phyloP scores from a whole-genome alignment of 2,113 vertebrate genomes.

The Leptodactylus fuscus region DNA sequence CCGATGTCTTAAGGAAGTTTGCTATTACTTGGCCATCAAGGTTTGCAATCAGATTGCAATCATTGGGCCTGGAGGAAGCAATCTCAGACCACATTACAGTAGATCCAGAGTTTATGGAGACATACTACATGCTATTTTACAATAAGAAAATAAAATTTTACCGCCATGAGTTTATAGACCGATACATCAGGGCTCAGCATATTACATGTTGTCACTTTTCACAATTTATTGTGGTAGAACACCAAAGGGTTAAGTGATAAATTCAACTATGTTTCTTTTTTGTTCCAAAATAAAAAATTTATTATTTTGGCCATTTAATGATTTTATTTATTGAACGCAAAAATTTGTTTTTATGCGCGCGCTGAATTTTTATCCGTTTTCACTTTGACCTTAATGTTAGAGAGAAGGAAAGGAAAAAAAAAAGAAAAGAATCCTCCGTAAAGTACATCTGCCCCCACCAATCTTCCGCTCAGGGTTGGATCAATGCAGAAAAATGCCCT shows the following conservation, averaged over 20 bases:
- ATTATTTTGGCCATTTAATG: too few relatives aligned
- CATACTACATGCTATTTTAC: not conserved
- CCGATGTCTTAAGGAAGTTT: conserved; percentile 12
- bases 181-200: too few relatives aligned
- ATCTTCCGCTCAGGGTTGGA: conserved; percentile 72
- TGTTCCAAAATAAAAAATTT: too few relatives aligned
- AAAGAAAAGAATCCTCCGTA: conserved; percentile 53
- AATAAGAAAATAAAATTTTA: not conserved
- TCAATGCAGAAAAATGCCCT: conserved; percentile 77
- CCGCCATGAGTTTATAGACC: too few relatives aligned
- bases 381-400: conserved; percentile 43
- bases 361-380: not conserved
- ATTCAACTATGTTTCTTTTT: too few relatives aligned
- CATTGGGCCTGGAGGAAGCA: not conserved
- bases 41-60: conserved; percentile 39
- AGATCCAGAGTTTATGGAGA: not conserved
- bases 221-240: too few relatives aligned
- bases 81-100: not conserved
- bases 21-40: not conserved
- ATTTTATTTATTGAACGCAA: not conserved
- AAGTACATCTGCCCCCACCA: conserved; percentile 67
- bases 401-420: conserved; percentile 3
- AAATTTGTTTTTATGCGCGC: not conserved
- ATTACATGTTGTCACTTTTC: too few relatives aligned
- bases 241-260: too few relatives aligned